These are phyloP conservation scores for Dipodomys spectabilis DNA, from an alignment of 2,113 vertebrate genomes.

Conservation along the genomic window DNA sequence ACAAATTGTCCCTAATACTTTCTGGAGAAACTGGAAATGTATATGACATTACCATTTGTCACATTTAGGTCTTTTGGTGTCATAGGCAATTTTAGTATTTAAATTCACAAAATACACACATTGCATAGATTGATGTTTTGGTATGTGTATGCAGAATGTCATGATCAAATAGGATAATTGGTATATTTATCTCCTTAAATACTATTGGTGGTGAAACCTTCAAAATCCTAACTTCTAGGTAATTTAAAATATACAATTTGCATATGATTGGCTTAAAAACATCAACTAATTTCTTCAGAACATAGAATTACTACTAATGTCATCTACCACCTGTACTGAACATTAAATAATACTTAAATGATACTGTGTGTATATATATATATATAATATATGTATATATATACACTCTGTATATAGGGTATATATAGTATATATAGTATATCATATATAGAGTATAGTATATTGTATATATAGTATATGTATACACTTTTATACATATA, in stretches of 20 bases:
- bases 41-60: not conserved
- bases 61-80: conserved; percentile 25
- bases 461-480: too few relatives aligned
- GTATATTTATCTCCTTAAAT: not conserved
- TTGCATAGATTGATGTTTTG: not conserved
- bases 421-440: too few relatives aligned
- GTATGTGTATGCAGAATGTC: not conserved
- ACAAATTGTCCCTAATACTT: conserved; percentile 4
- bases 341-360: not conserved
- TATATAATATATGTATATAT: too few relatives aligned
- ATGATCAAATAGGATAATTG: not conserved
- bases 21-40: conserved; percentile 48
- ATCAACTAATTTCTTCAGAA: conserved; percentile 12
- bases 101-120: not conserved
- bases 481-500: too few relatives aligned
- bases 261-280: not conserved
- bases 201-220: not conserved
- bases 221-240: not conserved
- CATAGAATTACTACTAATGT: not conserved
- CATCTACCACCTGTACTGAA: not conserved
- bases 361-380: not conserved
- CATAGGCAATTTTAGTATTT: not conserved
- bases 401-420: too few relatives aligned
- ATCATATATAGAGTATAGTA: too few relatives aligned
- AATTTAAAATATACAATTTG: not conserved